These are phyloP conservation scores for Drosophila micromelanica DNA, from an alignment of 1,140 invertebrate species.

Conservation along the genomic window DNA sequence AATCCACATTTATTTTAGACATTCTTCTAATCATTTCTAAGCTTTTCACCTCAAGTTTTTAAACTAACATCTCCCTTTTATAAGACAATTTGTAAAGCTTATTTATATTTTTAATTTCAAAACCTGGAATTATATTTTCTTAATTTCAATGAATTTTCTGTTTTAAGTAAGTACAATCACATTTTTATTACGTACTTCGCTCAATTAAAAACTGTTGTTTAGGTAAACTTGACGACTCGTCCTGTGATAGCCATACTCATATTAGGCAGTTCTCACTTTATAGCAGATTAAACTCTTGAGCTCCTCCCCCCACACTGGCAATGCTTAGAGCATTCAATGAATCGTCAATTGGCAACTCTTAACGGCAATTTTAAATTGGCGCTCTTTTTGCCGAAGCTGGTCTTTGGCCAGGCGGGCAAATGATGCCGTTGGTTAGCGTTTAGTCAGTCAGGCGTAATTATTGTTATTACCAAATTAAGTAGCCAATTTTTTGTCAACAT, in stretches of 20 bases:
- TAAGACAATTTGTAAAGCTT: too few relatives aligned
- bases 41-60: too few relatives aligned
- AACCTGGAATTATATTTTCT: too few relatives aligned
- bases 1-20: too few relatives aligned
- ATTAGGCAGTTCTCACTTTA: slow-evolving; percentile 29
- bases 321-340: slow-evolving; percentile 55
- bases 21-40: too few relatives aligned
- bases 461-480: slow-evolving; percentile 83
- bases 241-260: not conserved
- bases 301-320: not conserved
- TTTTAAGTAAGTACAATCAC: too few relatives aligned
- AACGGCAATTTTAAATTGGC: slow-evolving; percentile 60
- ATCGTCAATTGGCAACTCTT: slow-evolving; percentile 56
- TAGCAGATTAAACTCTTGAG: not conserved
- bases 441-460: slow-evolving; percentile 81
- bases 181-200: not conserved
- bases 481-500: slow-evolving; percentile 73
- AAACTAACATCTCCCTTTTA: too few relatives aligned
- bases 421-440: slow-evolving; percentile 70
- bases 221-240: not conserved
- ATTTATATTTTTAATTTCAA: too few relatives aligned
- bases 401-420: slow-evolving; percentile 15
- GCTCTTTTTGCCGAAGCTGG: slow-evolving; percentile 11
- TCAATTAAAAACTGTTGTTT: not conserved
- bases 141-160: too few relatives aligned